These are phyloP conservation scores for Molossus alvarezi DNA, from an alignment of 2,797 vertebrate species.

Conservation along the genomic window DNA sequence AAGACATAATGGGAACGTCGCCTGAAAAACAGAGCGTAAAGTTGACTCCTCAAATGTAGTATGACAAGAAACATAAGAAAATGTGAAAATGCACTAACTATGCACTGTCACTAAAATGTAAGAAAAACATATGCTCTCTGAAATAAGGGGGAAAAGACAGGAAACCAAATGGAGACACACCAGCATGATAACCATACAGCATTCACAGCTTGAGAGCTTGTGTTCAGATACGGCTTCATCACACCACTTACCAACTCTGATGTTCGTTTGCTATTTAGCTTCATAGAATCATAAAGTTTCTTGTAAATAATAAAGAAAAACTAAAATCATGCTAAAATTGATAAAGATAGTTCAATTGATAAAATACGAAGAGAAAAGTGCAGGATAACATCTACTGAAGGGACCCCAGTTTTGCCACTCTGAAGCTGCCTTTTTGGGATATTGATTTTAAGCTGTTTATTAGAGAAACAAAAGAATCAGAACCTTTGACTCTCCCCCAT, in stretches of 20 bases:
- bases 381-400: background rate
- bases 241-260: background rate
- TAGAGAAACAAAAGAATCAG: background rate
- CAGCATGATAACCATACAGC: background rate
- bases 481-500: background rate
- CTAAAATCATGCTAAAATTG: slow-evolving; percentile 19
- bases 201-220: background rate
- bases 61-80: background rate
- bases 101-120: background rate
- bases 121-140: background rate
- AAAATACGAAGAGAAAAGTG: background rate
- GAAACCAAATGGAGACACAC: background rate
- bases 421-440: background rate
- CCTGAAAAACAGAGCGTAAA: background rate
- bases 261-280: slow-evolving; percentile 11
- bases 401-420: background rate
- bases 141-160: background rate
- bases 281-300: background rate
- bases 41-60: background rate
- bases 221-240: background rate
- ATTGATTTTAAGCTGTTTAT: background rate
- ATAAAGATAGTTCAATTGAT: background rate
- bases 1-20: background rate
- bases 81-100: background rate
- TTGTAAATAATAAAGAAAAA: background rate